Conservation (phyloP, 30 jellyfish, hydroid and myxozoan species). For the Aurelia aurita complex sp. Pacific region DNA sequence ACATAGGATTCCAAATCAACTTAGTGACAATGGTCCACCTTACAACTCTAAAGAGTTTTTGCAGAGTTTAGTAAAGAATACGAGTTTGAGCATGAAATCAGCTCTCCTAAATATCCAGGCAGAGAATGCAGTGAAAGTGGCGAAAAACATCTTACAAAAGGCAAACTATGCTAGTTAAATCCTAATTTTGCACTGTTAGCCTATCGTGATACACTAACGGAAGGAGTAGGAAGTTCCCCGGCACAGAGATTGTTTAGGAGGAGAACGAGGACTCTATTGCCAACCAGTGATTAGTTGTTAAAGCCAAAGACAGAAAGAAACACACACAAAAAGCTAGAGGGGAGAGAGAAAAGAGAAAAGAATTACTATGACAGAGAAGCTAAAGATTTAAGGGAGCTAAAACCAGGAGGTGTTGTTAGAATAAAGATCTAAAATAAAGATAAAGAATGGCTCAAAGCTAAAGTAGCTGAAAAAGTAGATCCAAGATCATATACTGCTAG, state of each 20-base stretch:
- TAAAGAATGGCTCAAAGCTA: slow-evolving; percentile 26
- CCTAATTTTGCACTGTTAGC: slow-evolving; percentile 31
- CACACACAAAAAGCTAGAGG: slow-evolving; percentile 14
- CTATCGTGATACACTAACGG: background rate
- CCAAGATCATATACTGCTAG: slow-evolving; percentile 19
- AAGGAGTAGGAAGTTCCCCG: slow-evolving; percentile 30
- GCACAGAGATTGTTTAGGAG: slow-evolving; percentile 51
- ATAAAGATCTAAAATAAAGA: background rate
- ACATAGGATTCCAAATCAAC: slow-evolving; percentile 41
- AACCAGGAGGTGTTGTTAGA: too few species aligned
- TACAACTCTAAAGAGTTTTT: slow-evolving; percentile 25
- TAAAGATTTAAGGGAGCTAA: too few species aligned
- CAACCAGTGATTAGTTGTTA: slow-evolving; percentile 31
- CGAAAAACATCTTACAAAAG: slow-evolving; percentile 26
- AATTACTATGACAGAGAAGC: too few species aligned
- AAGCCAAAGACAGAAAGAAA: slow-evolving; percentile 27
- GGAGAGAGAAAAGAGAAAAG: too few species aligned
- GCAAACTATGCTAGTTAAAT: slow-evolving; percentile 31
- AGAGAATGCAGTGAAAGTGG: slow-evolving; percentile 30
- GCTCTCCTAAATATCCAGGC: slow-evolving; percentile 44
- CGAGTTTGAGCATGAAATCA: slow-evolving; percentile 39
- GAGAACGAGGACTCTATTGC: slow-evolving; percentile 56
- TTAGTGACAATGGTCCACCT: slow-evolving; percentile 51
- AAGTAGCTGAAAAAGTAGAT: slow-evolving; percentile 32
- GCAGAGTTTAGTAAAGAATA: slow-evolving; percentile 42